phyloP scores from a whole-genome alignment of 2,888 invertebrate genomes.

The Melieria crassipennis region DNA sequence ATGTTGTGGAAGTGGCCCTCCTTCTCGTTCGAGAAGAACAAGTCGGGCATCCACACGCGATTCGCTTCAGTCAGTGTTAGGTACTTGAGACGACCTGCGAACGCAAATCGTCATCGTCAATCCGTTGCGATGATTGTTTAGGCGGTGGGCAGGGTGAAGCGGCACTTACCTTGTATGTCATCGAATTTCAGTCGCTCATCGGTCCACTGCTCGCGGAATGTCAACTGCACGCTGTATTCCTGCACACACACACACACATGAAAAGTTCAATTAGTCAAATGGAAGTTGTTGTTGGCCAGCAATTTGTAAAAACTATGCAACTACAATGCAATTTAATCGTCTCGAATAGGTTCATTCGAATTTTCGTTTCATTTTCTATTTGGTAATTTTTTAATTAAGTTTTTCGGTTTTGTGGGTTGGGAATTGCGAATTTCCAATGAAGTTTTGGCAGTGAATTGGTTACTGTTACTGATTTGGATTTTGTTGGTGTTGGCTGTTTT shows the following conservation, averaged over 20 bases:
- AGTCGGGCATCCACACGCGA: conserved; percentile 98
- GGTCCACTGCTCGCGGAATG: conserved; percentile 97
- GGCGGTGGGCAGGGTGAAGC: too few relatives aligned
- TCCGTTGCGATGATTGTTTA: too few relatives aligned
- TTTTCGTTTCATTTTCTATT: neutral
- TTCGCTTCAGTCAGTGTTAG: conserved; percentile 93
- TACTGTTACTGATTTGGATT: conserved; percentile 8
- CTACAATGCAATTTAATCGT: conserved; percentile 4
- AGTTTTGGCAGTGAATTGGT: neutral
- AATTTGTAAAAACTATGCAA: conserved; percentile 14
- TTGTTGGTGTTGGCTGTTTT: conserved; percentile 1
- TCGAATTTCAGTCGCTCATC: conserved; percentile 92
- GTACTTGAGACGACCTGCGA: conserved; percentile 85
- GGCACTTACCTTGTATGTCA: conserved; percentile 79
- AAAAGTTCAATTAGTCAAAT: conserved; percentile 26
- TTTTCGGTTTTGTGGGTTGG: conserved; percentile 1
- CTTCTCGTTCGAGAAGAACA: conserved; percentile 98
- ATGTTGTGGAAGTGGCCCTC: conserved; percentile 97
- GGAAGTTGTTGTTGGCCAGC: neutral
- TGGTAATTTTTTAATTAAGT: neutral
- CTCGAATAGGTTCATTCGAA: neutral
- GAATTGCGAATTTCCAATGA: conserved; percentile 5
- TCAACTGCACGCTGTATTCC: conserved; percentile 98
- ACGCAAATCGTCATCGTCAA: conserved; percentile 13
- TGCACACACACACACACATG: conserved; percentile 58